These are phyloP conservation scores for Siphamia tubifer DNA, from an alignment of 2,113 vertebrate species.

Conservation along the genomic window DNA sequence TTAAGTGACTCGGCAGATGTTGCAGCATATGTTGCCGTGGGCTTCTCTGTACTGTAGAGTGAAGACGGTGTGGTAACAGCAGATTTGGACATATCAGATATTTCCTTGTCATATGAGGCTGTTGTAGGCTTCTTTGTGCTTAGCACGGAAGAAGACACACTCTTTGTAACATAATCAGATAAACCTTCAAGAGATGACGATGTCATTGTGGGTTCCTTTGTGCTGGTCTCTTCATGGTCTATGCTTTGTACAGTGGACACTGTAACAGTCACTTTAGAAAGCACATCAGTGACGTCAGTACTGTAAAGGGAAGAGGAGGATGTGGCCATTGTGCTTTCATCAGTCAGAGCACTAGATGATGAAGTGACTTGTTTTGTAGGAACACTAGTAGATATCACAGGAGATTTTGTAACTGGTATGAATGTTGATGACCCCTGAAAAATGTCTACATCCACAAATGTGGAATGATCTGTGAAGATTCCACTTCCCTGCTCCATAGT, in stretches of 20 bases:
- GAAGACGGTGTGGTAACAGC: constrained; percentile 1
- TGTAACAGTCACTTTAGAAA: neutral
- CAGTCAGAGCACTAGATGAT: neutral
- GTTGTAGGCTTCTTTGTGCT: constrained; percentile 41
- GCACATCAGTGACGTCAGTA: neutral
- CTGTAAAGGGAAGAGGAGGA: constrained; percentile 3
- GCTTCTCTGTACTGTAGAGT: constrained; percentile 40
- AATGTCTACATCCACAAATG: constrained; percentile 17
- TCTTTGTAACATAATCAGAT: neutral
- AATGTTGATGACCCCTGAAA: neutral
- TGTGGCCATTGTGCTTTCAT: neutral
- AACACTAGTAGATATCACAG: neutral
- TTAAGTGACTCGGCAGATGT: neutral
- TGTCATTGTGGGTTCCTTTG: neutral
- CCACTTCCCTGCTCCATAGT: constrained; percentile 26
- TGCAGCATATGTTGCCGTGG: neutral
- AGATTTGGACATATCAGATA: constrained; percentile 12
- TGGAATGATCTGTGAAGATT: constrained; percentile 5
- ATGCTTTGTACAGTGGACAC: neutral
- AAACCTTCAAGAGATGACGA: neutral
- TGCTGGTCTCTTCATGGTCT: neutral
- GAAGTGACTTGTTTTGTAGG: neutral
- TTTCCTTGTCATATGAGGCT: neutral
- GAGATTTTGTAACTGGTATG: neutral
- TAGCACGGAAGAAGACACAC: constrained; percentile 2